These are phyloP conservation scores for Lycopodina hypogea DNA, from an alignment of 37 sponge, comb jelly and placozoan species.

Conservation along the genomic window DNA sequence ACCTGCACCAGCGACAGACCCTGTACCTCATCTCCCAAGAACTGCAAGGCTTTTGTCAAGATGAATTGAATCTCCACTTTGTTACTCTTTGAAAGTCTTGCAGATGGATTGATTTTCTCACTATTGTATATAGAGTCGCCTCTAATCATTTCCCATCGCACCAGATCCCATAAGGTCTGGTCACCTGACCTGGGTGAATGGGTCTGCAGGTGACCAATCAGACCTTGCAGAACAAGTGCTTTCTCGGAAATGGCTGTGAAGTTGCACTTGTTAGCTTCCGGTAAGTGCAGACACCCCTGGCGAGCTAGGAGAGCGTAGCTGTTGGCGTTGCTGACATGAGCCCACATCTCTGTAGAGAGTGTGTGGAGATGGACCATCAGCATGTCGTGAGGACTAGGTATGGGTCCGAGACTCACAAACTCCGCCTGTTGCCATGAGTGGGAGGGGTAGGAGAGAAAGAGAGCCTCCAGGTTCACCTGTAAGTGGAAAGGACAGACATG, in stretches of 20 bases:
- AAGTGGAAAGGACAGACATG: neutral
- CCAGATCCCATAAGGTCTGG: neutral
- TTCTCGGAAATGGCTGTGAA: neutral
- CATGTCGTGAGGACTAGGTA: neutral
- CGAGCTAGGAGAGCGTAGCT: neutral
- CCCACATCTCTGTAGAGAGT: neutral
- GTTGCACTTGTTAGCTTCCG: neutral
- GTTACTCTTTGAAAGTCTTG: neutral
- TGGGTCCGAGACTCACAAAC: neutral
- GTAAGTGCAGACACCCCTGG: neutral
- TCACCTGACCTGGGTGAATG: no score
- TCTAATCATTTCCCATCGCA: neutral
- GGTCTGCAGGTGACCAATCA: no score
- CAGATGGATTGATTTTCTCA: neutral
- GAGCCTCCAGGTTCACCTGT: neutral
- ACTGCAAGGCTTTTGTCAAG: neutral
- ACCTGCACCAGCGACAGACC: neutral
- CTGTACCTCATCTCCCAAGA: neutral
- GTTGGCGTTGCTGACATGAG: neutral
- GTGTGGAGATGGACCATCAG: neutral
- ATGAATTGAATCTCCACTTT: neutral
- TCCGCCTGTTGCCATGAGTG: neutral
- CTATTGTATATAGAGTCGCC: neutral
- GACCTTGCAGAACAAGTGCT: no score
- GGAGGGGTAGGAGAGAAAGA: neutral